These are phyloP conservation scores for Fundulus diaphanus DNA, from an alignment of 2,797 vertebrate species.

Conservation along the genomic window DNA sequence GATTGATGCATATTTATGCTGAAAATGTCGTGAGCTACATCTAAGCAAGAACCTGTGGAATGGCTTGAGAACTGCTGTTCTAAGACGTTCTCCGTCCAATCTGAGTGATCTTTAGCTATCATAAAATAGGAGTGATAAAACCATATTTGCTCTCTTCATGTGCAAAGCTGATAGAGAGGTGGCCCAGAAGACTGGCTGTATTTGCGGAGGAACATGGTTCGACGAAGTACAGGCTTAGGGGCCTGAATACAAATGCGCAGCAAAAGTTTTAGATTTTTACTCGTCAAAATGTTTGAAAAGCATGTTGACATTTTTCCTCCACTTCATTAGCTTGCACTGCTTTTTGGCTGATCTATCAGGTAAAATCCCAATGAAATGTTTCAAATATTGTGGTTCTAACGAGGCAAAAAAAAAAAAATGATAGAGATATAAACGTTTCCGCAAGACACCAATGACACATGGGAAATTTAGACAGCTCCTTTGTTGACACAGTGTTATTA, in stretches of 20 bases:
- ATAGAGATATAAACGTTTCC: neutral
- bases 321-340: neutral
- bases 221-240: neutral
- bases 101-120: neutral
- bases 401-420: neutral
- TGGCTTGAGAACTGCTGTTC: neutral
- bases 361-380: neutral
- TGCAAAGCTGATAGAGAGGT: too few relatives aligned
- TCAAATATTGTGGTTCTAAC: neutral
- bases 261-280: neutral
- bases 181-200: too few relatives aligned
- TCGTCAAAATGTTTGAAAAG: neutral
- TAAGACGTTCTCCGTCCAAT: neutral
- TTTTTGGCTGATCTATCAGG: neutral
- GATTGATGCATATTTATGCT: neutral
- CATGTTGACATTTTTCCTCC: neutral
- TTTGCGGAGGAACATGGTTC: too few relatives aligned
- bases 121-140: neutral
- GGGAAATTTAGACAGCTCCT: constrained; percentile 1
- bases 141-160: too few relatives aligned
- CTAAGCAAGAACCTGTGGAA: neutral
- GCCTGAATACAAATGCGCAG: neutral
- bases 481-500: constrained; percentile 8
- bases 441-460: neutral
- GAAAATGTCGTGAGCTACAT: neutral